Evolutionary conservation across 2,888 invertebrate species (phyloP), one percentile per base, ranked within the genome.

Genomic region (Ferrisia virgata): DNA sequence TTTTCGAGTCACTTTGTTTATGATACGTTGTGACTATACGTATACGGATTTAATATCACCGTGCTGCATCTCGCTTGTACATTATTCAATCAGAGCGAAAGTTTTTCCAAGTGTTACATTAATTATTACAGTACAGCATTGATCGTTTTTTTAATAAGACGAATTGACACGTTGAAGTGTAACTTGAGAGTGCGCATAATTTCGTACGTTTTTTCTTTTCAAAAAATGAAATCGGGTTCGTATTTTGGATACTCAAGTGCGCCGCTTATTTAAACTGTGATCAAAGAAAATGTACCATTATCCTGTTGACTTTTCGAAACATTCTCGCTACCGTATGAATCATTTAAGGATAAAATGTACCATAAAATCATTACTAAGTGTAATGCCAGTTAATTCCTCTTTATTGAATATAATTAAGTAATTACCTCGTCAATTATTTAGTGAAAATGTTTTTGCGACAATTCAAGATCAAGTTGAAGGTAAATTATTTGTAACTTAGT

Each of bases 381-480:
- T 72, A 72, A 8, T 72, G 13, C 33, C 72, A 33, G 72, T 72
- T 33, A 72, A 72, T 72, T 72, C 33, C 28, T 72, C 72, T 18
- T 33, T 72, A 72, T 28, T 72, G 72, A 72, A 72, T 33, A 72
- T 72, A 8, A 72, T 72, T 72, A 72, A 72, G 33, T 72, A 72
- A 25, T 72, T 33, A 72, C 6, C 33, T 33, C n/a, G 33, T 33
- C 72, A 33, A 18, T 72, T n/a, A 72, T 33, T 22, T 33, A 72
- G 72, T 72, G 72, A 72, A 72, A 72, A 33, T 72, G 72, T 72
- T 72, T 72, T 72, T 72, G 72, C 72, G 33, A 25, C 72, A 28
- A 58, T 47, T 43, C 53, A 81, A 81, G 81, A 81, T 53, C 81
- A 25, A 40, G n/a, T 79, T 28, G 79, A 79, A 79, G 79, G 79